Conservation (phyloP, 2,888 invertebrate species). For the Epistrophe eligans region DNA sequence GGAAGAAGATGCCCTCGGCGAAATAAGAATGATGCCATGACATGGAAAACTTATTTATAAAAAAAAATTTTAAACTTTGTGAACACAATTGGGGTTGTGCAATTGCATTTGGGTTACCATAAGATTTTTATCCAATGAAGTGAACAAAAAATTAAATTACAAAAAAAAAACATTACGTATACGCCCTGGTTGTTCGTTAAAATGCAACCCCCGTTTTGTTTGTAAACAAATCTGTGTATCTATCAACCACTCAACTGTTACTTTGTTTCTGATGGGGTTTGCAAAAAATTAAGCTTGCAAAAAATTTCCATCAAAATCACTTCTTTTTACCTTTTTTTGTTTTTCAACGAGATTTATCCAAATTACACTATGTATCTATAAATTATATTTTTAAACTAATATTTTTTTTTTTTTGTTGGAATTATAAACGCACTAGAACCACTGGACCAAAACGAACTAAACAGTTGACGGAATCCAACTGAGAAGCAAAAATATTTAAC, state of each 20-base stretch:
- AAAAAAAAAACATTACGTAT: slow-evolving; percentile 27
- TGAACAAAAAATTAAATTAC: not conserved
- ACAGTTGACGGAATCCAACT: slow-evolving; percentile 63
- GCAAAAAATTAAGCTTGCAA: slow-evolving; percentile 24
- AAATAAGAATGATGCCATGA: slow-evolving; percentile 42
- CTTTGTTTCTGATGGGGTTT: not conserved
- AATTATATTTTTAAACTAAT: not conserved
- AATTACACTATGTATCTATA: slow-evolving; percentile 36
- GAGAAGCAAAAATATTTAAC: slow-evolving; percentile 36
- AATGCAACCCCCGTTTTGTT: slow-evolving; percentile 48
- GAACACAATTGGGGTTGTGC: not conserved
- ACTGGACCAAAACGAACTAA: slow-evolving; percentile 67
- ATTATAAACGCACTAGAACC: slow-evolving; percentile 43
- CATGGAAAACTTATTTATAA: slow-evolving; percentile 38
- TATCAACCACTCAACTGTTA: slow-evolving; percentile 42
- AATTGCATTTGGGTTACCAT: slow-evolving; percentile 49
- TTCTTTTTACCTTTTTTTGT: slow-evolving; percentile 39
- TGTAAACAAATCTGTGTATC: slow-evolving; percentile 72
- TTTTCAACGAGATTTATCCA: not conserved
- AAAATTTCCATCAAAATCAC: slow-evolving; percentile 26
- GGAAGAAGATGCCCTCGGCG: slow-evolving; percentile 57
- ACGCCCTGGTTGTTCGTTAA: slow-evolving; percentile 49
- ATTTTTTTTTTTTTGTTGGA: not conserved
- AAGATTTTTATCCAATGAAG: slow-evolving; percentile 24
- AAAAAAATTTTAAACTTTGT: slow-evolving; percentile 1